phyloP scores from a whole-genome alignment of 2,113 vertebrate genomes.

The Pardalotus punctatus region DNA sequence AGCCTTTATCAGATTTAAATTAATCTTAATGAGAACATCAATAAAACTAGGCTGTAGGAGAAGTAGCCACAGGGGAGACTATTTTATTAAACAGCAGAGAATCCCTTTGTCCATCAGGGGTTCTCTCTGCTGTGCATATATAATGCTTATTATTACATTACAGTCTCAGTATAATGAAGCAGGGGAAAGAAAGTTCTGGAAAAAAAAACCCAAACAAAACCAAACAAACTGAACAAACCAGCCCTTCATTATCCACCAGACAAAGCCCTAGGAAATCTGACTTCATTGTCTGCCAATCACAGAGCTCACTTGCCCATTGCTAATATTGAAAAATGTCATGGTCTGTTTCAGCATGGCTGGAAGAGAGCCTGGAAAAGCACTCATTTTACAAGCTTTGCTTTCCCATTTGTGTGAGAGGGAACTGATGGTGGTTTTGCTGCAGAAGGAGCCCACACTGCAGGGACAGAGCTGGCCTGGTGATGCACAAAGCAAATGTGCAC shows the following conservation, averaged over 20 bases:
- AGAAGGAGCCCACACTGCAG: not conserved
- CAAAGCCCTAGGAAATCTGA: not conserved
- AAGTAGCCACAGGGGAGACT: not conserved
- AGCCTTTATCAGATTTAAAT: not conserved
- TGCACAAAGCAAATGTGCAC: accelerated
- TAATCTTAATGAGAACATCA: not conserved
- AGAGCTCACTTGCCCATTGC: not conserved
- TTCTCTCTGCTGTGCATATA: not conserved
- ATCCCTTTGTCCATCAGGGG: not conserved
- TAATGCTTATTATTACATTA: not conserved
- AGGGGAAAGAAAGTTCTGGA: not conserved
- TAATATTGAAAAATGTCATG: not conserved
- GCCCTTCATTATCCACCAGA: not conserved
- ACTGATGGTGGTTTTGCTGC: not conserved
- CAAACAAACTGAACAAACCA: not conserved
- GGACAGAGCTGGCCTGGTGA: not conserved
- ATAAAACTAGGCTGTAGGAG: not conserved
- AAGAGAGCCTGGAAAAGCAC: not conserved
- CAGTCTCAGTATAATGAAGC: not conserved
- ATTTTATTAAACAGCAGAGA: not conserved
- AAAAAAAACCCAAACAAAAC: not conserved
- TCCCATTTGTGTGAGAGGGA: not conserved
- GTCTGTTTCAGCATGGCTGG: not conserved
- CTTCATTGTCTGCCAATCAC: not conserved
- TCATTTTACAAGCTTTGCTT: not conserved